These are phyloP conservation scores for Caradrina kadenii DNA, from an alignment of 2,888 invertebrate species.

Conservation along the genomic window DNA sequence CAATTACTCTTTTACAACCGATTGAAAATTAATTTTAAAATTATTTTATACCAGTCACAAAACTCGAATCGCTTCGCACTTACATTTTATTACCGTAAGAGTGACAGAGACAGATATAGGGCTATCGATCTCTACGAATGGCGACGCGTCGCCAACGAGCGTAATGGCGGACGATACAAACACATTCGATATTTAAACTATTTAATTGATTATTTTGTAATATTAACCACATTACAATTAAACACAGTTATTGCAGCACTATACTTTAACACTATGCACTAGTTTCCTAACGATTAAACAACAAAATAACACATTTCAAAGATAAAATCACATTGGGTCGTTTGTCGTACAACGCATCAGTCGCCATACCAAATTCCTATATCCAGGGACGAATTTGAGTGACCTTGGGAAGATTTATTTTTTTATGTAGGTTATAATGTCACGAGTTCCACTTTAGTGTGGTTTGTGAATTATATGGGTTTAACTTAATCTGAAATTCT, in stretches of 20 bases:
- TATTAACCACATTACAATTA: slow-evolving; percentile 59
- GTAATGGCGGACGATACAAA: slow-evolving; percentile 83
- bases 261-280: slow-evolving; percentile 62
- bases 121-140: slow-evolving; percentile 77
- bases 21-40: slow-evolving; percentile 59
- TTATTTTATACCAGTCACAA: slow-evolving; percentile 59
- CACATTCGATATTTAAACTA: slow-evolving; percentile 72
- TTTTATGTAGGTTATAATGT: slow-evolving; percentile 22
- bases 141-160: slow-evolving; percentile 70
- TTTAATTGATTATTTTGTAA: slow-evolving; percentile 72
- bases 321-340: slow-evolving; percentile 80
- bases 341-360: slow-evolving; percentile 83
- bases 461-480: neutral
- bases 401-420: slow-evolving; percentile 36
- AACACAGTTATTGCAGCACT: slow-evolving; percentile 59
- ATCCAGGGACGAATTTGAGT: slow-evolving; percentile 78
- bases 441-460: neutral
- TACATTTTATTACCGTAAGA: slow-evolving; percentile 71
- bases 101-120: slow-evolving; percentile 78
- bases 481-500: neutral
- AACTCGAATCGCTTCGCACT: slow-evolving; percentile 70
- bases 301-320: slow-evolving; percentile 71
- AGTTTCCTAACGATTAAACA: slow-evolving; percentile 53
- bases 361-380: slow-evolving; percentile 87
- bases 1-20: slow-evolving; percentile 32